phyloP scores from a whole-genome alignment of 2,113 vertebrate species.

The Aptenodytes patagonicus region DNA sequence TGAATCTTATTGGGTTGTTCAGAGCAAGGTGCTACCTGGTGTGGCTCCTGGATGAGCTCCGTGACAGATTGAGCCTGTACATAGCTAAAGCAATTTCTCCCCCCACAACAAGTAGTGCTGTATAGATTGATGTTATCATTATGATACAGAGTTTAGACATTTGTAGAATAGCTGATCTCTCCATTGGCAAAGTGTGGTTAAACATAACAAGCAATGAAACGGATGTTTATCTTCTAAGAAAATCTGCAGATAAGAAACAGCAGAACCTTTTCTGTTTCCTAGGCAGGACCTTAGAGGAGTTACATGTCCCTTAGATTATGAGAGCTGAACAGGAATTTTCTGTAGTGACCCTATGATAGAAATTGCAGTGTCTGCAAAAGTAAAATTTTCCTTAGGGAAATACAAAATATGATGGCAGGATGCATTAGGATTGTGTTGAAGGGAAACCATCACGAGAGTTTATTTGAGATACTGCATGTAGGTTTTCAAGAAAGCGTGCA shows the following conservation, averaged over 20 bases:
- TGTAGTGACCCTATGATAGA: background rate
- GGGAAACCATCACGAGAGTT: background rate
- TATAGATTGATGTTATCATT: background rate
- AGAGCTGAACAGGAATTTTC: background rate
- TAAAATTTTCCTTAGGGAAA: background rate
- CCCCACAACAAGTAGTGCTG: background rate
- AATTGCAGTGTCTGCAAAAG: background rate
- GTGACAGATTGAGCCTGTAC: background rate
- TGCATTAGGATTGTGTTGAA: background rate
- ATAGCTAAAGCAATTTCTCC: background rate
- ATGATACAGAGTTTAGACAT: background rate
- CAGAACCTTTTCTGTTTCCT: background rate
- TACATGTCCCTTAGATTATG: background rate
- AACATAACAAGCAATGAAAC: background rate
- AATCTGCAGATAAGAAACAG: background rate
- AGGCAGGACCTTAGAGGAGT: background rate
- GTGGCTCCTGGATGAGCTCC: background rate
- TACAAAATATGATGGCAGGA: background rate
- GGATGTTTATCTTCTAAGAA: background rate
- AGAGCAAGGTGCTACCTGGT: background rate
- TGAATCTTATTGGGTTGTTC: background rate
- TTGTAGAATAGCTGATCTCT: background rate
- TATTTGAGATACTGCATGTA: background rate
- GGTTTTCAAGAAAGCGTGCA: background rate
- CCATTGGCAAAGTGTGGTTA: background rate